phyloP scores from a whole-genome alignment of 2,797 vertebrate genomes.

The Myripristis murdjan region DNA sequence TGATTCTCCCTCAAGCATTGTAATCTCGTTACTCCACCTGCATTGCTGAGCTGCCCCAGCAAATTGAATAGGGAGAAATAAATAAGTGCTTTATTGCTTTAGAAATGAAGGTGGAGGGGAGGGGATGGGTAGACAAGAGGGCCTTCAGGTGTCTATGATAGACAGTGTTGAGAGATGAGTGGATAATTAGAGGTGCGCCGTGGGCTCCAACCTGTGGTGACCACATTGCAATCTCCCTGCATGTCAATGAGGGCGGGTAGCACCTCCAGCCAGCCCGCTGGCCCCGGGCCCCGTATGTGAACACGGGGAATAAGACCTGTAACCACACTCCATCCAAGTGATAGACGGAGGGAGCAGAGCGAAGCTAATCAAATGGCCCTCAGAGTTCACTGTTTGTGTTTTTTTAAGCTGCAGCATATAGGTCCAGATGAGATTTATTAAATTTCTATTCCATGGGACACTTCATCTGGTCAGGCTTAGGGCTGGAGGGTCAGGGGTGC shows the following conservation, averaged over 20 bases:
- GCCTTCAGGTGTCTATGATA: slow-evolving; percentile 68
- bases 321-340: slow-evolving; percentile 36
- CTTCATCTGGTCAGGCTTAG: slow-evolving; percentile 71
- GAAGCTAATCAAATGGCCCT: slow-evolving; percentile 66
- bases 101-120: slow-evolving; percentile 61
- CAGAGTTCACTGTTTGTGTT: slow-evolving; percentile 41
- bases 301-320: slow-evolving; percentile 31
- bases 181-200: slow-evolving; percentile 75
- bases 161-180: slow-evolving; percentile 72
- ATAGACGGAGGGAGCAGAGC: slow-evolving; percentile 52
- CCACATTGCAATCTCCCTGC: slow-evolving; percentile 43
- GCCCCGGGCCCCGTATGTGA: slow-evolving; percentile 30
- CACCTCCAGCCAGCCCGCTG: slow-evolving; percentile 38
- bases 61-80: slow-evolving; percentile 80
- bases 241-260: slow-evolving; percentile 53
- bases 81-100: slow-evolving; percentile 79
- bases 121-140: slow-evolving; percentile 19
- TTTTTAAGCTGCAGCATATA: slow-evolving; percentile 58
- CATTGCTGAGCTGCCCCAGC: slow-evolving; percentile 68
- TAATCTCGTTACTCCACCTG: slow-evolving; percentile 81
- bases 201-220: slow-evolving; percentile 52
- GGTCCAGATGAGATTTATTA: slow-evolving; percentile 78
- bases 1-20: slow-evolving; percentile 82
- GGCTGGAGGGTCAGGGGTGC: slow-evolving; percentile 60
- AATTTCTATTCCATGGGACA: slow-evolving; percentile 76